Evolutionary conservation across 2,113 vertebrate species (phyloP).

Genomic region (Calonectris borealis): DNA sequence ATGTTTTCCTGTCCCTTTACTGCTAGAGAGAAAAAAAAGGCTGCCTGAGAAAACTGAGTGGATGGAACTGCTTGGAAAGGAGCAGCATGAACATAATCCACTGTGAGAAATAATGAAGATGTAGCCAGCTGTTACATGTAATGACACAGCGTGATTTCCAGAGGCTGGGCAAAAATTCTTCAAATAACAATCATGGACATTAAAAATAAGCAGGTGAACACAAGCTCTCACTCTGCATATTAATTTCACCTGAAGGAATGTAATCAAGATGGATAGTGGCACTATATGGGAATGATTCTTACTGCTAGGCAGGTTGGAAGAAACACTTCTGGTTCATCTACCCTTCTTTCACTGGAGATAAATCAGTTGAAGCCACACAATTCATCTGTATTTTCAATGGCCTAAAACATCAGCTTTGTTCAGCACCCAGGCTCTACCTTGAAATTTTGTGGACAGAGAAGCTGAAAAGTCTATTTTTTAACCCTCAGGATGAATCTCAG

Average conservation of each 20-base stretch:
- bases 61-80: neutral
- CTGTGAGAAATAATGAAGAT: neutral
- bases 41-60: neutral
- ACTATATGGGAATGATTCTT: neutral
- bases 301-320: neutral
- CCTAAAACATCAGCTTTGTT: neutral
- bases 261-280: neutral
- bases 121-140: neutral
- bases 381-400: neutral
- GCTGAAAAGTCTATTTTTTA: neutral
- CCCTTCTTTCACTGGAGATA: neutral
- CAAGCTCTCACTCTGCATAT: neutral
- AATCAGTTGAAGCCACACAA: neutral
- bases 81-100: neutral
- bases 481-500: neutral
- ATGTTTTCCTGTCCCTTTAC: neutral
- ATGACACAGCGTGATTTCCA: neutral
- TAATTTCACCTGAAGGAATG: neutral
- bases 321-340: neutral
- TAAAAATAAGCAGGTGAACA: neutral
- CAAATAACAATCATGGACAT: neutral
- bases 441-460: neutral
- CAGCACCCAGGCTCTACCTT: neutral
- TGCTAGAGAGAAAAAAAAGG: neutral
- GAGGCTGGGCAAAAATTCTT: neutral